Conservation (phyloP, 2,888 invertebrate species). For the Caenorhabditis parvicauda region DNA sequence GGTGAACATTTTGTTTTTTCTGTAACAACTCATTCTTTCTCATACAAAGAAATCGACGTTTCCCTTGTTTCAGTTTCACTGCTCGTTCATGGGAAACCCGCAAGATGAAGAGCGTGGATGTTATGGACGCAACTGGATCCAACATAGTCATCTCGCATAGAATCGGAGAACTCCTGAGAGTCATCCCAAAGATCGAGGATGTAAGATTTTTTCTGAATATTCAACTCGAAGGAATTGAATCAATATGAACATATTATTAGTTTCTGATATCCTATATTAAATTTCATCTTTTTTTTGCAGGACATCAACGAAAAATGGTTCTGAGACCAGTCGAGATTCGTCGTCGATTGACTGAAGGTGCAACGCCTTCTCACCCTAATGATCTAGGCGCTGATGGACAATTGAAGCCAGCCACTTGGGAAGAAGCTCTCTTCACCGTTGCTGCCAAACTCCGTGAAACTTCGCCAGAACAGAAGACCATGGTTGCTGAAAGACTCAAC, state of each 20-base stretch:
- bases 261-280: too few relatives aligned
- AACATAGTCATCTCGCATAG: conserved; percentile 95
- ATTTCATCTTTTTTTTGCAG: conserved; percentile 64
- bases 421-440: conserved; percentile 81
- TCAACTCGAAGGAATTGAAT: too few relatives aligned
- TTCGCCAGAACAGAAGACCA: conserved; percentile 75
- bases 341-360: conserved; percentile 91
- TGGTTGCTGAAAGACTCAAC: conserved; percentile 72
- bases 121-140: conserved; percentile 92
- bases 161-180: conserved; percentile 90
- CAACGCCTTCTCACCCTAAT: conserved; percentile 91
- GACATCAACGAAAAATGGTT: conserved; percentile 99
- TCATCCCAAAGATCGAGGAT: conserved; percentile 91
- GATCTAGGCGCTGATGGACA: conserved; percentile 70
- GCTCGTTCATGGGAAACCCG: conserved; percentile 96
- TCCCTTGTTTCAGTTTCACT: conserved; percentile 72
- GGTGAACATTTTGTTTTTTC: too few relatives aligned
- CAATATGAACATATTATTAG: too few relatives aligned
- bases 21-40: too few relatives aligned
- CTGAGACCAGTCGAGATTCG: conserved; percentile 92
- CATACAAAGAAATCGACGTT: too few relatives aligned
- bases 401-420: conserved; percentile 79
- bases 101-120: conserved; percentile 90
- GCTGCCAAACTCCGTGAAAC: conserved; percentile 72
- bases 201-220: too few relatives aligned